Evolutionary conservation across 2,888 invertebrate genomes (phyloP).

Genomic region (Villa cingulata): DNA sequence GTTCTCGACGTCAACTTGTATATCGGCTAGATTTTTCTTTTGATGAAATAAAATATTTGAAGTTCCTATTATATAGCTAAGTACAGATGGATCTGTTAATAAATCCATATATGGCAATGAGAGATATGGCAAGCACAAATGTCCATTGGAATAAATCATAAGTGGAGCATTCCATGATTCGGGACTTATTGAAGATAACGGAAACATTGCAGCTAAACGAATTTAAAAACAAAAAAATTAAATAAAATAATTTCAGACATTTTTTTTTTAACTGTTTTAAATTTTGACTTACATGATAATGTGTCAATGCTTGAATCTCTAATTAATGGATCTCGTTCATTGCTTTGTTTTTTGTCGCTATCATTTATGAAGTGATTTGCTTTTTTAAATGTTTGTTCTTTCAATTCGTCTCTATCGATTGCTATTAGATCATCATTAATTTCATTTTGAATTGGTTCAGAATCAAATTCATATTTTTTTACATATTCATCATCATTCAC

Average conservation of each 20-base stretch:
- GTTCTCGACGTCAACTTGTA: constrained; percentile 77
- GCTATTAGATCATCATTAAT: constrained; percentile 13
- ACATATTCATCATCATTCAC: constrained; percentile 4
- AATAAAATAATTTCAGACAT: neutral
- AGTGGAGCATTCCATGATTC: constrained; percentile 74
- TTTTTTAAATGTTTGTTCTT: constrained; percentile 16
- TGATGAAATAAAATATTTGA: constrained; percentile 97
- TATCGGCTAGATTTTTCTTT: constrained; percentile 83
- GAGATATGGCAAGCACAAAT: constrained; percentile 88
- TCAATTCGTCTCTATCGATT: neutral
- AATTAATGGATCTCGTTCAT: constrained; percentile 40
- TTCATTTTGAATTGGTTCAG: constrained; percentile 5
- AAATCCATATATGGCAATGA: constrained; percentile 90
- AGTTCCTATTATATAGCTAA: constrained; percentile 86
- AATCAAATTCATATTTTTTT: constrained; percentile 17
- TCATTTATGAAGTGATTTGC: no score
- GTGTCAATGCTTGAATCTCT: constrained; percentile 57
- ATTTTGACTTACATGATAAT: constrained; percentile 36
- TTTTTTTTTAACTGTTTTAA: neutral
- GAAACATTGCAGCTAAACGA: constrained; percentile 23
- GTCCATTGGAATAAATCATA: constrained; percentile 76
- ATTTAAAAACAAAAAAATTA: no score
- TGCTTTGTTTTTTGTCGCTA: constrained; percentile 19
- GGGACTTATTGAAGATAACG: constrained; percentile 28
- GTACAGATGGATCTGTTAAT: constrained; percentile 71